These are phyloP conservation scores for Drosophila watanabei DNA, from an alignment of 1,140 invertebrate genomes.

Conservation along the genomic window DNA sequence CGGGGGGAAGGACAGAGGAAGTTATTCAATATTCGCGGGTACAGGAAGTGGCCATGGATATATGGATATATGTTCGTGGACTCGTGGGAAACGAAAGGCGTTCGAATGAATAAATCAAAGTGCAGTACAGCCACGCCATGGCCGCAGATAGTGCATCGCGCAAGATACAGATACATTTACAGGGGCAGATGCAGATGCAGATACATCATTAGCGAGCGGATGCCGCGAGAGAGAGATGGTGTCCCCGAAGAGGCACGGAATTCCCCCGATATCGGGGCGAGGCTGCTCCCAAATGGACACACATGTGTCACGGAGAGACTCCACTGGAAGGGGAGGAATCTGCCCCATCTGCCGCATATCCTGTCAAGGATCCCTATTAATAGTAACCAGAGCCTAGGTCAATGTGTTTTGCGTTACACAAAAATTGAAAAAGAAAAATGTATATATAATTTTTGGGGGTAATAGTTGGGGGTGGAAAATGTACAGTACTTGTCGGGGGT, in stretches of 20 bases:
- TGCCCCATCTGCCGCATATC: conserved; percentile 22
- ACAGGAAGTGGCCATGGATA: conserved; percentile 68
- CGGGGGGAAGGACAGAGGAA: conserved; percentile 25
- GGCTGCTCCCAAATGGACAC: conserved; percentile 67
- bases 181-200: conserved; percentile 6
- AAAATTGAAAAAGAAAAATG: not conserved
- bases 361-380: conserved; percentile 25
- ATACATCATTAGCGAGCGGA: conserved; percentile 75
- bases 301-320: conserved; percentile 60
- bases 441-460: not conserved
- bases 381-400: conserved; percentile 24
- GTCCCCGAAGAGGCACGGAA: not conserved
- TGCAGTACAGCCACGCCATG: conserved; percentile 29
- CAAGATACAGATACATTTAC: conserved; percentile 2
- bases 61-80: conserved; percentile 13
- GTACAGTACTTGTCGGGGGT: not conserved
- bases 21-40: conserved; percentile 82
- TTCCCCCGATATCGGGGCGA: not conserved
- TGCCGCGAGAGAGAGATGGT: conserved; percentile 34
- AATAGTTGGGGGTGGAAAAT: not conserved
- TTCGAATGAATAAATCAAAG: conserved; percentile 72
- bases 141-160: conserved; percentile 20
- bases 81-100: conserved; percentile 76
- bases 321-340: conserved; percentile 1
- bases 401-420: conserved; percentile 7